These are phyloP conservation scores for Halcyon badia DNA, from an alignment of 2,797 vertebrate genomes.

Conservation along the genomic window DNA sequence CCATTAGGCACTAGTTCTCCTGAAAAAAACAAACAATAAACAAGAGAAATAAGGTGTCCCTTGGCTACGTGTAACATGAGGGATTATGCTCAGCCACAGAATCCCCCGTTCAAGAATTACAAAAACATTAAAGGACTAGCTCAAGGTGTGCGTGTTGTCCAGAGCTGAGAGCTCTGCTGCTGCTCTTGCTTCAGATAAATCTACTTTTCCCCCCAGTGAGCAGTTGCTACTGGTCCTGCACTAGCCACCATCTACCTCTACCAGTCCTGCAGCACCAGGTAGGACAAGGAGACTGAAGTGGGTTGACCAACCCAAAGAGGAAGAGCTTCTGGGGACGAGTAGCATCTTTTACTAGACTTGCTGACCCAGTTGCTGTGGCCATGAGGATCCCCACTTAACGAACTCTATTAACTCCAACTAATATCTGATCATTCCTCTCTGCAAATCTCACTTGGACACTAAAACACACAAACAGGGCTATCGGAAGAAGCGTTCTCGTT, in stretches of 20 bases:
- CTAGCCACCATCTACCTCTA: background rate
- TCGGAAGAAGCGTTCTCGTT: background rate
- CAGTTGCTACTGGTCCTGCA: background rate
- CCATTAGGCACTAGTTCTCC: background rate
- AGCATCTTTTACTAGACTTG: background rate
- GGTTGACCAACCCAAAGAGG: background rate
- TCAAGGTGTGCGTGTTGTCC: background rate
- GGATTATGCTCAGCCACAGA: background rate
- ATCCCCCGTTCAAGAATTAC: background rate
- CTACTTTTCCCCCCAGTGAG: accelerated
- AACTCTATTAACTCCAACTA: background rate
- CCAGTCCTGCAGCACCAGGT: no score
- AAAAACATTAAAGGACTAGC: no score
- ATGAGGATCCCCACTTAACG: background rate
- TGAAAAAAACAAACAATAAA: background rate
- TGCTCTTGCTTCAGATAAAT: background rate
- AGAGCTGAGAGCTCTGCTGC: background rate
- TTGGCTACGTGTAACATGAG: background rate
- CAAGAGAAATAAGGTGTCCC: background rate
- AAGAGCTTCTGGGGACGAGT: background rate
- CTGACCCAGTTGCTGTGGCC: background rate
- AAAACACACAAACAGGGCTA: accelerated
- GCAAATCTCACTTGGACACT: background rate
- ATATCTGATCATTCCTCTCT: background rate
- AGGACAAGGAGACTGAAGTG: background rate